Conservation (phyloP, 2,113 vertebrate genomes). For the Callorhinus ursinus region DNA sequence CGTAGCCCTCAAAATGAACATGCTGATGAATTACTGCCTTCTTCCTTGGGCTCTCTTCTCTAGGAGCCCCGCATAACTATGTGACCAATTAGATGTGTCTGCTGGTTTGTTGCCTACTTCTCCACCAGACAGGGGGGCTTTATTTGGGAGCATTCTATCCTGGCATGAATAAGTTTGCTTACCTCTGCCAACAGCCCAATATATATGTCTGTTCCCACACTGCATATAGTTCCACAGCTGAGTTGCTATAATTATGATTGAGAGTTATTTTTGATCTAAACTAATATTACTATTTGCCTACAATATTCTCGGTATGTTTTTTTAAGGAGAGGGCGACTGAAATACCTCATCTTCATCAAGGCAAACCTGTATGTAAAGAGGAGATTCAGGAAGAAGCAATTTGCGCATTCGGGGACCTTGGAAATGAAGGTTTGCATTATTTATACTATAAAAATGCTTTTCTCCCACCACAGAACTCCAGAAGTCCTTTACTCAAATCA, state of each 20-base stretch:
- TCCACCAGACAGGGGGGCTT: background rate
- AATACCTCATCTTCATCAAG: background rate
- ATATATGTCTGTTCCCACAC: background rate
- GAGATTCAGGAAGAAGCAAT: background rate
- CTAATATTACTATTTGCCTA: background rate
- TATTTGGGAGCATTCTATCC: slow-evolving; percentile 16
- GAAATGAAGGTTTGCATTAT: slow-evolving; percentile 25
- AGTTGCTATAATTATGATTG: background rate
- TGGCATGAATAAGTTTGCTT: background rate
- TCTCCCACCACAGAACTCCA: background rate
- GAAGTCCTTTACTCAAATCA: slow-evolving; percentile 1
- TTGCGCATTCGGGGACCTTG: background rate
- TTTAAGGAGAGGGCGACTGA: background rate
- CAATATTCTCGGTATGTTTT: background rate
- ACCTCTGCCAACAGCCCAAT: background rate
- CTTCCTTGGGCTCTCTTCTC: background rate
- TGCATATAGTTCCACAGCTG: background rate
- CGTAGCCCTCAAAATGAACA: background rate
- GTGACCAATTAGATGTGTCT: background rate
- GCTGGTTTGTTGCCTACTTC: background rate
- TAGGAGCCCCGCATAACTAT: background rate
- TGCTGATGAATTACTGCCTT: background rate
- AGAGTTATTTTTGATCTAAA: slow-evolving; percentile 37
- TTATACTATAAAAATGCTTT: slow-evolving; percentile 20
- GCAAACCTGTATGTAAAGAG: background rate